phyloP scores from a whole-genome alignment of 2,888 invertebrate species.

The Gasteruption jaculator region DNA sequence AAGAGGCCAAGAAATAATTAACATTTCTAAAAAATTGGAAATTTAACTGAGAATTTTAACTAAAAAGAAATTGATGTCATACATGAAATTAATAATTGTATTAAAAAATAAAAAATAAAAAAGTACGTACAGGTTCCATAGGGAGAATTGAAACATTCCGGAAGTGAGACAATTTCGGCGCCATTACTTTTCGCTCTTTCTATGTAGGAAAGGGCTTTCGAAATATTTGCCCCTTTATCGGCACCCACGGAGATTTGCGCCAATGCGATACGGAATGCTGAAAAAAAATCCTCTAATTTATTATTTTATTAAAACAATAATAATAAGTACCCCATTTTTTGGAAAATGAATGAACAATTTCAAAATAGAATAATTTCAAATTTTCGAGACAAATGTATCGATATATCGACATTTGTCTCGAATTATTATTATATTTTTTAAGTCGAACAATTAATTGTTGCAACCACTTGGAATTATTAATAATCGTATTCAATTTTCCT shows the following conservation, averaged over 20 bases:
- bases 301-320: constrained; percentile 4
- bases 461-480: too few relatives aligned
- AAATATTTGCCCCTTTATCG: constrained; percentile 72
- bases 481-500: too few relatives aligned
- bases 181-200: constrained; percentile 63
- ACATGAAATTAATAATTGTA: constrained; percentile 43
- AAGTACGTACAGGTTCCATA: constrained; percentile 70
- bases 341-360: neutral
- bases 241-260: constrained; percentile 77
- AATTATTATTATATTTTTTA: too few relatives aligned
- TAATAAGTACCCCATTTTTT: constrained; percentile 2
- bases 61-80: too few relatives aligned
- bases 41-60: too few relatives aligned
- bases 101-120: constrained; percentile 9
- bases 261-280: constrained; percentile 70
- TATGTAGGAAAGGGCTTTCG: constrained; percentile 68
- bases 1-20: too few relatives aligned
- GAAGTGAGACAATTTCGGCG: constrained; percentile 65
- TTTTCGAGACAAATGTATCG: neutral
- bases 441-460: too few relatives aligned
- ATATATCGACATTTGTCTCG: too few relatives aligned
- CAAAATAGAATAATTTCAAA: constrained; percentile 1
- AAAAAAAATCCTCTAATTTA: too few relatives aligned
- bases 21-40: too few relatives aligned
- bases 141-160: constrained; percentile 93